Base-by-base conservation (phyloP, 2,888 invertebrate genomes). In the Plebejus melissa region DNA sequence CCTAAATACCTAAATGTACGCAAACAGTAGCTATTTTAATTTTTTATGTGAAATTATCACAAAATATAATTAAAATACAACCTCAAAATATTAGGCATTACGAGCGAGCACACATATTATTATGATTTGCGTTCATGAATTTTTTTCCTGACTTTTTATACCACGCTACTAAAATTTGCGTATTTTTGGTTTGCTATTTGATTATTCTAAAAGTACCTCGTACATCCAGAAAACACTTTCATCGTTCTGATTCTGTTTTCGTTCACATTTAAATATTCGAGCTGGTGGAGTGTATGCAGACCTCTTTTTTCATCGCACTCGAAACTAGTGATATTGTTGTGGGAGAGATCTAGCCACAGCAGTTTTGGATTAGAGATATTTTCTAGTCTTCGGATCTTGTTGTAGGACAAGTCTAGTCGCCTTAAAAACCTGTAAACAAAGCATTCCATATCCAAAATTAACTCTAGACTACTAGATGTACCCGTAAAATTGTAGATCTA, bases 321-420 rank as follows among this genome's bases (percentile, higher is more conserved):
- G 76, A 89, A 94, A 75, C 84, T 88, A 4, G 90, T 90, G 80
- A 95, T 93, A 78, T 92, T 91, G 80, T 95, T 95, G 80, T 94
- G 92, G 38, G 94, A 94, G n/a, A 95, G 81, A 81, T 95, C 94
- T 54, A 95, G 81, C 90, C 94, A 94, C 60, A 92, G 81, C 22
- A 96, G 85, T 57, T 89, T 89, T 71, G 95, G 84, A 79, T 94
- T 81, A 79, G 94, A 94, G 77, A 96, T 85, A 82, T 95, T 95
- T 83, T 95, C 94, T 1, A 95, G 83, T 16, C 87, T 85, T 80
- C 91, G 89, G 75, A 96, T 95, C 77, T 94, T 88, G 82, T 96
- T 96, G 80, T 94, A 93, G 0, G 95, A 95, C 54, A 96, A 83
- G 81, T 95, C 94, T 72, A 96, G 86, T 28, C 94, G 92, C 32